Evolutionary conservation across 2,797 vertebrate genomes (phyloP).

Genomic region (Amazona finschi): DNA sequence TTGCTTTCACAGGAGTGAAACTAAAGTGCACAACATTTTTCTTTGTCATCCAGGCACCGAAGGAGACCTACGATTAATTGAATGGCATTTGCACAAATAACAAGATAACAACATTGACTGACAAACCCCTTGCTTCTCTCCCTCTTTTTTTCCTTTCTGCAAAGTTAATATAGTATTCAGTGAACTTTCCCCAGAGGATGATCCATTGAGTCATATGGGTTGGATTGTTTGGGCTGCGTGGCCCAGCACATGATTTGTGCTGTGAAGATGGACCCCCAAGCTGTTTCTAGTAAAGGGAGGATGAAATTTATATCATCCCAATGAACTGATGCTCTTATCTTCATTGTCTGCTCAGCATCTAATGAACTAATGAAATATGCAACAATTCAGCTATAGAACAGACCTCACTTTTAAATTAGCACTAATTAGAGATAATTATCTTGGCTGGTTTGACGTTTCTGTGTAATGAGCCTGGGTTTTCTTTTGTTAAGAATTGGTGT

Average conservation of each 20-base stretch:
- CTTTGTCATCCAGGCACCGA: neutral
- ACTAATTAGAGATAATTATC: constrained; percentile 73
- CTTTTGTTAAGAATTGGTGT: constrained; percentile 43
- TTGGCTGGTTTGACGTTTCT: constrained; percentile 64
- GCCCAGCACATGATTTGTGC: neutral
- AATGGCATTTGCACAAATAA: neutral
- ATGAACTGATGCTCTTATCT: constrained; percentile 47
- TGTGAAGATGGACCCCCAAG: neutral
- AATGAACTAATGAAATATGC: constrained; percentile 69
- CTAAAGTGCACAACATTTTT: neutral
- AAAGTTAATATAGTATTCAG: neutral
- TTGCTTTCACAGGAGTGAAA: neutral
- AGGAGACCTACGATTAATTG: neutral
- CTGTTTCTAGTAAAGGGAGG: neutral
- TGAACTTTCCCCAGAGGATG: neutral
- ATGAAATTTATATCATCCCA: constrained; percentile 4
- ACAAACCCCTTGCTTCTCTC: neutral
- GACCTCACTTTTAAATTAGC: constrained; percentile 64
- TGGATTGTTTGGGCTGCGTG: neutral
- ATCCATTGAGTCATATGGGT: neutral
- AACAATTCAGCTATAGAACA: constrained; percentile 58
- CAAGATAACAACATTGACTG: neutral
- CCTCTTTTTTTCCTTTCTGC: neutral
- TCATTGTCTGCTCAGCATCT: constrained; percentile 50
- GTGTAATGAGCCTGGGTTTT: constrained; percentile 49